A percentile compares a stretch with the other conserved stretches of the same genome.
phyloP scores from a whole-genome alignment of 2,113 vertebrate species.

The Myotis davidii region DNA sequence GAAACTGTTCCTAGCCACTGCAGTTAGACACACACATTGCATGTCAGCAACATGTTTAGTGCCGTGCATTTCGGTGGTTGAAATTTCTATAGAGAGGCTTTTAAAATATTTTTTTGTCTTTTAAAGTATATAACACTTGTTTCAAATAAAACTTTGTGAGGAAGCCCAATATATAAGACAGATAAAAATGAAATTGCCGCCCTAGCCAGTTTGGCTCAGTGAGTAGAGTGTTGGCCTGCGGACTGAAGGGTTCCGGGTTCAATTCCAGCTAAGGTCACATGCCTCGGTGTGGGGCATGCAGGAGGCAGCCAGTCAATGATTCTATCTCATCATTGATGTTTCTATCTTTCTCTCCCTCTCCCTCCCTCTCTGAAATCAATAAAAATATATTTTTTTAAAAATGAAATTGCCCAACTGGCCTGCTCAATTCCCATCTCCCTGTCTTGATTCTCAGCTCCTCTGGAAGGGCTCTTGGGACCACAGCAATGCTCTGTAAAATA shows the following conservation, averaged over 20 bases:
- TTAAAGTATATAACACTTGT: neutral
- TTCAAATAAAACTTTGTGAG: conserved; percentile 42
- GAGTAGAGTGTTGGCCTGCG: too few relatives aligned
- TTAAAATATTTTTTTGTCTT: conserved; percentile 41
- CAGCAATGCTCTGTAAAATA: neutral
- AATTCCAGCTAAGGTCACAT: too few relatives aligned
- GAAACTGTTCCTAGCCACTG: neutral
- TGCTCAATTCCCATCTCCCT: neutral
- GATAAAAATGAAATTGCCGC: neutral
- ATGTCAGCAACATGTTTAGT: neutral
- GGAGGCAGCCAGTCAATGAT: too few relatives aligned
- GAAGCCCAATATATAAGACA: neutral
- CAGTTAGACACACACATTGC: neutral
- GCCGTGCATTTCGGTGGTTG: neutral
- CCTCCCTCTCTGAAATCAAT: too few relatives aligned
- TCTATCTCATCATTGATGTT: too few relatives aligned
- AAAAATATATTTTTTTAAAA: neutral
- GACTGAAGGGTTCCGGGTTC: too few relatives aligned
- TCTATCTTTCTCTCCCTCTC: too few relatives aligned
- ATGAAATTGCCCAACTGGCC: neutral
- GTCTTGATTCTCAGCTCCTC: neutral
- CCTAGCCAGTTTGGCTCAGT: too few relatives aligned
- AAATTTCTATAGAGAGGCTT: neutral
- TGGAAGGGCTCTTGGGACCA: neutral
- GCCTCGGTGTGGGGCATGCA: too few relatives aligned